A percentile compares a stretch with the other conserved stretches of the same genome.
Evolutionary conservation across 2,888 invertebrate genomes (phyloP).

Genomic region (Tetranychus piercei): DNA sequence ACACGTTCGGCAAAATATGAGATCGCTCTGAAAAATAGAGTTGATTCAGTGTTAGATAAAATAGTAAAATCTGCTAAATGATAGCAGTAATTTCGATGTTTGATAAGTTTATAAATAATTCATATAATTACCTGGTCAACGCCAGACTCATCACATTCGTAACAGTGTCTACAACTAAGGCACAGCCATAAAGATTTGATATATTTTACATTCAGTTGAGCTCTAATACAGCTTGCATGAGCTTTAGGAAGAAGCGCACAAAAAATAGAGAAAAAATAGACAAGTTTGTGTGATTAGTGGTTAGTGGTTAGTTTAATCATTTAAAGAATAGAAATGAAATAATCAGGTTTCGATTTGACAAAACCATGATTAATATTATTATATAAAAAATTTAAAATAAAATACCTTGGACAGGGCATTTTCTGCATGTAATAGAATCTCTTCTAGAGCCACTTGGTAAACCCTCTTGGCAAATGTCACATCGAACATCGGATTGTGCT

Average conservation of each 20-base stretch:
- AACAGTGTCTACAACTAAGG: neutral
- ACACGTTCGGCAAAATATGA: neutral
- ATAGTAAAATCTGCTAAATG: too few relatives aligned
- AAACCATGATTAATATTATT: neutral
- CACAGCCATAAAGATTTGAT: neutral
- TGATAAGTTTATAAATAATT: too few relatives aligned
- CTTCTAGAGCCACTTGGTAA: neutral
- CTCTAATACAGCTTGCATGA: neutral
- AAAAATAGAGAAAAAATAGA: neutral
- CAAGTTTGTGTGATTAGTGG: neutral
- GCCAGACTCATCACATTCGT: neutral
- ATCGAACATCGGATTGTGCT: neutral
- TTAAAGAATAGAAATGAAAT: neutral
- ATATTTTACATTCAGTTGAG: neutral
- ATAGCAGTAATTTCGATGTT: too few relatives aligned
- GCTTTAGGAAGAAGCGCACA: neutral
- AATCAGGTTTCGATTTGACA: neutral
- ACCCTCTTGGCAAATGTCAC: constrained; percentile 1
- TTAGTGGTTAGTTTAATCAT: neutral
- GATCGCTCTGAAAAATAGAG: neutral
- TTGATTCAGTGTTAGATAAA: too few relatives aligned
- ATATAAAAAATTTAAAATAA: neutral
- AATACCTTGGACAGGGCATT: neutral
- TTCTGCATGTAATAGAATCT: neutral
- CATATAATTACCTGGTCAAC: neutral